Evolutionary conservation across 1,140 invertebrate species (phyloP).

Genomic region (Lucilia cuprina): DNA sequence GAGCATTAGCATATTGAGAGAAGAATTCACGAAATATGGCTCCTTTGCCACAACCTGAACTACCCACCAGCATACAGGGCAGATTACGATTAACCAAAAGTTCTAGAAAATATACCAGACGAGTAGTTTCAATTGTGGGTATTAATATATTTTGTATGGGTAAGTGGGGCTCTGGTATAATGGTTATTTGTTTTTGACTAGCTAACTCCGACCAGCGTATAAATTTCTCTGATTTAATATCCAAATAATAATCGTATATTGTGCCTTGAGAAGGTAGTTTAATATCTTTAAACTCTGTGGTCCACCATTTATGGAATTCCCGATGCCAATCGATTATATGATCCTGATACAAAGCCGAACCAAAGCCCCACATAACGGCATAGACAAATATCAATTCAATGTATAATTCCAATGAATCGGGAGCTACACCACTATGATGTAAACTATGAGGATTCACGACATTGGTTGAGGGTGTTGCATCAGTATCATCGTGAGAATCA

Average conservation of each 20-base stretch:
- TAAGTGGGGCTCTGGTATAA: constrained; percentile 70
- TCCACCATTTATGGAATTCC: constrained; percentile 86
- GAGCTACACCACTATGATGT: constrained; percentile 47
- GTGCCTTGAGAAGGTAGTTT: constrained; percentile 83
- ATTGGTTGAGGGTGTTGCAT: background rate
- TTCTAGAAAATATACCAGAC: constrained; percentile 90
- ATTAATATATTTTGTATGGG: constrained; percentile 82
- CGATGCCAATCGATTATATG: constrained; percentile 86
- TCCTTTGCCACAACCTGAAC: constrained; percentile 86
- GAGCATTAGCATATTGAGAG: constrained; percentile 63
- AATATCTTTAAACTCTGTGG: constrained; percentile 87
- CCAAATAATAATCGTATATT: constrained; percentile 93
- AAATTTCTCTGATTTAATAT: constrained; percentile 84
- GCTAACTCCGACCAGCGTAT: constrained; percentile 81
- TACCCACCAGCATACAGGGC: constrained; percentile 91
- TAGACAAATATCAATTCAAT: constrained; percentile 92
- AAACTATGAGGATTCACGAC: constrained; percentile 44
- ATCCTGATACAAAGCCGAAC: constrained; percentile 89
- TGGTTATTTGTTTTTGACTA: constrained; percentile 83
- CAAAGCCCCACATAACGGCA: constrained; percentile 91
- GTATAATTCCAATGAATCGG: constrained; percentile 46
- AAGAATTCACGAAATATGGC: constrained; percentile 88
- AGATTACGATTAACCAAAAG: constrained; percentile 80
- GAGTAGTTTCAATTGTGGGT: constrained; percentile 87
- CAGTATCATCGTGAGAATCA: constrained; percentile 61